Conservation (phyloP, 2,113 vertebrate genomes). For the Mesitornis unicolor region DNA sequence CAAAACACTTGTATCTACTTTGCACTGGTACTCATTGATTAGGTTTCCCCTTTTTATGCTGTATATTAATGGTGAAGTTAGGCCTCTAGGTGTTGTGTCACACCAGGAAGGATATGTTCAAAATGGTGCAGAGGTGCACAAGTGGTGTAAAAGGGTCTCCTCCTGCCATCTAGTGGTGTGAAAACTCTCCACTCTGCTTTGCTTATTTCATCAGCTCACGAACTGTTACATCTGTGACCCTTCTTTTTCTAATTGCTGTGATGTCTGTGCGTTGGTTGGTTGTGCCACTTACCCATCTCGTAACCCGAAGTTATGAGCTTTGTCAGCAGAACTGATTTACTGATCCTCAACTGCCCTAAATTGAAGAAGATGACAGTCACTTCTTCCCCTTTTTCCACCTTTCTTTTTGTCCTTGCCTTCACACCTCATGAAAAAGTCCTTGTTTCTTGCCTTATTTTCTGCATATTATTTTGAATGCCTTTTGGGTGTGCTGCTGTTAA, state of each 20-base stretch:
- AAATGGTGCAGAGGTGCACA: not conserved
- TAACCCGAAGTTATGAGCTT: not conserved
- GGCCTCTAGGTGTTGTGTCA: not conserved
- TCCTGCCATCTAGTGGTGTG: conserved; percentile 8
- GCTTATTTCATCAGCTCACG: not conserved
- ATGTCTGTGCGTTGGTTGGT: not conserved
- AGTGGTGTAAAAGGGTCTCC: not conserved
- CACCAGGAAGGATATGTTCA: rapidly evolving
- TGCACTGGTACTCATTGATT: not conserved
- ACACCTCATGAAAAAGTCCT: not conserved
- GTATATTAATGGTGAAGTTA: not conserved
- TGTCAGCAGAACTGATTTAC: not conserved
- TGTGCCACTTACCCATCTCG: not conserved
- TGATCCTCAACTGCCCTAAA: not conserved
- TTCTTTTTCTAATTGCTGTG: not conserved
- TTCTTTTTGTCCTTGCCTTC: not conserved
- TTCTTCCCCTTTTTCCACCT: not conserved
- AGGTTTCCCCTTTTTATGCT: not conserved
- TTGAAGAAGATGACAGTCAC: not conserved
- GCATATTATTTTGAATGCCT: not conserved
- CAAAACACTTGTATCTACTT: not conserved
- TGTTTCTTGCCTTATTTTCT: not conserved
- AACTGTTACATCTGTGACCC: not conserved
- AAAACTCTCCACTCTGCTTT: not conserved
- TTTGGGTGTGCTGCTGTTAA: not conserved